Evolutionary conservation across 2,888 invertebrate species (phyloP).

Genomic region (Melanostoma mellinum): DNA sequence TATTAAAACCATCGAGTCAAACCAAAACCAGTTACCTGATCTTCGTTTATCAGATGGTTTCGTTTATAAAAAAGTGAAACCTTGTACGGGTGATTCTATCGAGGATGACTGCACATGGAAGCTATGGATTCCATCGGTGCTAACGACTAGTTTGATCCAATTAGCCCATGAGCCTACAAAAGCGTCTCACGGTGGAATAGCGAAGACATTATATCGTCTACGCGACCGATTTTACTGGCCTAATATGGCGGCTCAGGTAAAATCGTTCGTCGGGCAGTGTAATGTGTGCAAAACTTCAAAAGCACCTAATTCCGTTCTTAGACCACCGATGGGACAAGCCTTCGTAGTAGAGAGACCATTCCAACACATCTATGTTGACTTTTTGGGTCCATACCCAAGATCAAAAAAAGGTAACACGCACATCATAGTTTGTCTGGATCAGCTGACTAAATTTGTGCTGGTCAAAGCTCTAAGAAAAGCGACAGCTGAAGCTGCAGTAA

Average conservation of each 20-base stretch:
- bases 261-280: not conserved
- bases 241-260: not conserved
- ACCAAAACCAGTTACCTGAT: not conserved
- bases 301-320: too few species aligned
- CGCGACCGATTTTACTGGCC: not conserved
- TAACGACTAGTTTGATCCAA: not conserved
- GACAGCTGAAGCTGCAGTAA: not conserved
- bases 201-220: not conserved
- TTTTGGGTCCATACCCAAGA: too few species aligned
- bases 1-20: too few species aligned
- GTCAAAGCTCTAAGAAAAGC: too few species aligned
- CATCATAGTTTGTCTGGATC: too few species aligned
- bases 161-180: conserved; percentile 9
- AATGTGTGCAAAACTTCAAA: not conserved
- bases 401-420: too few species aligned
- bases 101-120: conserved; percentile 9
- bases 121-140: conserved; percentile 3
- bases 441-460: too few species aligned
- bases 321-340: too few species aligned
- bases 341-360: too few species aligned
- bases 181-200: conserved; percentile 9
- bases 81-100: too few species aligned
- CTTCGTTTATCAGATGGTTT: not conserved
- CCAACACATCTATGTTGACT: too few species aligned
- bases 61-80: too few species aligned